phyloP scores from a whole-genome alignment of 2,888 invertebrate species.

The Diabrotica balteata region DNA sequence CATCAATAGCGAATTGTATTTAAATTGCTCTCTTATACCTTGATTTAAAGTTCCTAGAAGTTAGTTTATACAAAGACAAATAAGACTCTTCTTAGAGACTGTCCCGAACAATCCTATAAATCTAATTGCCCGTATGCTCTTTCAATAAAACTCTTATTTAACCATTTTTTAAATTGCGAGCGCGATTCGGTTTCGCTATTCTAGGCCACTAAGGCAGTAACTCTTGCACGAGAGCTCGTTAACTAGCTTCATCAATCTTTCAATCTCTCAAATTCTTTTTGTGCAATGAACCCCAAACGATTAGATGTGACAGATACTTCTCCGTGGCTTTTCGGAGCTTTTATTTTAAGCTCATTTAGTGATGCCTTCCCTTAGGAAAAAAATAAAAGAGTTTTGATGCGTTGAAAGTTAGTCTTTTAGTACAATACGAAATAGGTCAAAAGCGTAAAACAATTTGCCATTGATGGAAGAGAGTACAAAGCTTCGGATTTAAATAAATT shows the following conservation, averaged over 20 bases:
- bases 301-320: slow-evolving; percentile 20
- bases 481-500: not conserved
- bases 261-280: slow-evolving; percentile 19
- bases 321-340: slow-evolving; percentile 10
- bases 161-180: too few species aligned
- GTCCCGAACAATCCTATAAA: too few species aligned
- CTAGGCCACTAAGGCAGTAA: not conserved
- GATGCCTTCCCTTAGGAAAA: slow-evolving; percentile 4
- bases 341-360: slow-evolving; percentile 14
- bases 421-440: not conserved
- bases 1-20: too few species aligned
- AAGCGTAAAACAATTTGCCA: not conserved
- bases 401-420: not conserved
- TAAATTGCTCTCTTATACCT: too few species aligned
- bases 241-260: slow-evolving; percentile 28
- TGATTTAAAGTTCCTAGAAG: too few species aligned
- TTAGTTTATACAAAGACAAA: too few species aligned
- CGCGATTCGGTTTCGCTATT: not conserved
- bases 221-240: slow-evolving; percentile 12
- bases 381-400: slow-evolving; percentile 11
- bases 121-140: too few species aligned
- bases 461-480: not conserved
- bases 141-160: too few species aligned
- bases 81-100: too few species aligned
- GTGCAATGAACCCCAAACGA: slow-evolving; percentile 21